Evolutionary conservation across 2,113 vertebrate genomes (phyloP), one percentile per base, ranked within the genome.

Genomic region (Ceyx melanurus): DNA sequence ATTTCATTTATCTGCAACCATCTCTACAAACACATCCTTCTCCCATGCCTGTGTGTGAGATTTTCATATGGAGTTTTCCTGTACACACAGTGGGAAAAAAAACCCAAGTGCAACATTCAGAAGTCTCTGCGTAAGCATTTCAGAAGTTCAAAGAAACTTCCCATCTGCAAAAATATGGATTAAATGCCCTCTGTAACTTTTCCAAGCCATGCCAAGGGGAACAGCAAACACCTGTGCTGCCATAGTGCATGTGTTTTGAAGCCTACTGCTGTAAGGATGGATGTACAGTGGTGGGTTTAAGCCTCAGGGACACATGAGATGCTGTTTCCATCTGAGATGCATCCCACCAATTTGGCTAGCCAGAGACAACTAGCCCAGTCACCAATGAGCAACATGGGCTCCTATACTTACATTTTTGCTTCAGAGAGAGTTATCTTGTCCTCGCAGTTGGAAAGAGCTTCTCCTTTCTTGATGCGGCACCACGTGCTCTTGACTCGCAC

Each of bases 321-420:
- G 13, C 1, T n/a, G 88, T 91, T 37, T 67, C 78, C 22, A 29
- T 26, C 64, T 23, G 40, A 84, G 29, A 20, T 6, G 4, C 29
- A 51, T 58, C 78, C 81, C 82, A 25, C 16, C 20, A 22, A 18
- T 70, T 28, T 31, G 35, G 28, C 31, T 3, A 2, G 20, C 56
- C 65, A 45, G 57, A 81, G 20, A 22, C 14, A 1, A 14, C 35
- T 50, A 31, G n/a, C 2, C 0, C 25, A 6, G 37, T 15, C 2
- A 0, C 17, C 31, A 50, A 8, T 0, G 11, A 33, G 5, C 22
- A 50, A 15, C 2, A 0, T 5, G 37, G 23, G 29, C 60, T 79
- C 57, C 22, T 18, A 15, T 95, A 98, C 98, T 98, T 70, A 98
- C 98, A 98, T 98, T 97, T 98, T 98, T 51, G 98, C 98, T 88